Conservation (phyloP, 2,797 vertebrate genomes). For the Nannoperca obscura region DNA sequence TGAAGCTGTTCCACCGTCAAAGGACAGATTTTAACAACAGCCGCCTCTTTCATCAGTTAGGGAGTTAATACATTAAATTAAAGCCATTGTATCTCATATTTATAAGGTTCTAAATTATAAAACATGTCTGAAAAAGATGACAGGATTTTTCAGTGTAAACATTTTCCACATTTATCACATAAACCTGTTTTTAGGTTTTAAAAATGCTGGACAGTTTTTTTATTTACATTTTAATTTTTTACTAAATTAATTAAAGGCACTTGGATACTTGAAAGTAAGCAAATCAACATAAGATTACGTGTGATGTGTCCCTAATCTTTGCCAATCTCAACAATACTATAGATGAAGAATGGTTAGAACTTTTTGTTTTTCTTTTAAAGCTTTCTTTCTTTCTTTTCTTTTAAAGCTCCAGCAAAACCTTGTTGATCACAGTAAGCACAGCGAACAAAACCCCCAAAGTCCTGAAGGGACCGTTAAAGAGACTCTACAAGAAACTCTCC, state of each 20-base stretch:
- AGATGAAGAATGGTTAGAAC: not conserved
- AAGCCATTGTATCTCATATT: not conserved
- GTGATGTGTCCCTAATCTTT: not conserved
- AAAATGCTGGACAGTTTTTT: not conserved
- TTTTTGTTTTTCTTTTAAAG: not conserved
- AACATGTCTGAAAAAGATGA: not conserved
- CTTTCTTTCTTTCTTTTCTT: not conserved
- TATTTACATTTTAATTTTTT: too few species aligned
- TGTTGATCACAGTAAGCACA: conserved; percentile 15
- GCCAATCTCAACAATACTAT: not conserved
- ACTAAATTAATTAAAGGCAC: not conserved
- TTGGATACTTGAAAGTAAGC: not conserved
- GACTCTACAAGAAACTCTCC: not conserved
- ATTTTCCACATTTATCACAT: conserved; percentile 6
- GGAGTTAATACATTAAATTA: not conserved
- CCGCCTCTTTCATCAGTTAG: conserved; percentile 14
- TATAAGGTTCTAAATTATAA: not conserved
- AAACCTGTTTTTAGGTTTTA: not conserved
- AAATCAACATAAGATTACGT: not conserved
- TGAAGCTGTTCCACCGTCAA: conserved; percentile 6
- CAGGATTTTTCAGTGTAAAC: not conserved
- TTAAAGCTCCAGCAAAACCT: conserved; percentile 17
- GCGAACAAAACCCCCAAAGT: conserved; percentile 15
- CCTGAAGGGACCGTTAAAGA: conserved; percentile 15
- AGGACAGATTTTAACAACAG: conserved; percentile 4